Conservation (phyloP, 2,113 vertebrate species). For the Chlorocebus sabaeus region DNA sequence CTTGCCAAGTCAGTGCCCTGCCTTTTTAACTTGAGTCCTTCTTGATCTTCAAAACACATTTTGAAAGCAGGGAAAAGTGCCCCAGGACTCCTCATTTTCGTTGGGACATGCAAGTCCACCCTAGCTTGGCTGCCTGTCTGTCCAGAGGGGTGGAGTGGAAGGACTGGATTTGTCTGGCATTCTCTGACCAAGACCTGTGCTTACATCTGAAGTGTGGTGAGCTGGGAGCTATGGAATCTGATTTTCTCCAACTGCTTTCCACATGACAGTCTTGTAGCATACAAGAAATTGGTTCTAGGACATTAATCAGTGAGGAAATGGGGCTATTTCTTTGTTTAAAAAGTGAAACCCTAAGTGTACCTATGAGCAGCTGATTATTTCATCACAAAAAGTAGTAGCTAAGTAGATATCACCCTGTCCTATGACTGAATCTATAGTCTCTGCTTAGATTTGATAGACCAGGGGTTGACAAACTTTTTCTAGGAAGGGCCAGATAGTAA, state of each 20-base stretch:
- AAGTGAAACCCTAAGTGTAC: background rate
- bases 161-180: background rate
- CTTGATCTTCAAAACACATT: background rate
- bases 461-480: background rate
- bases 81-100: background rate
- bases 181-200: background rate
- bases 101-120: background rate
- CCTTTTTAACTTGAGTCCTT: background rate
- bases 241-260: background rate
- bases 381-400: background rate
- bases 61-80: background rate
- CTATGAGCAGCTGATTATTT: background rate
- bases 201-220: background rate
- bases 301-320: constrained; percentile 7
- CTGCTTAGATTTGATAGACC: constrained; percentile 5
- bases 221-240: background rate
- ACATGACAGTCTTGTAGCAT: background rate
- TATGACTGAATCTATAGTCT: background rate
- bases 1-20: background rate
- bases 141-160: background rate
- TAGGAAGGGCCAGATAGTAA: background rate
- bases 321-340: constrained; percentile 39
- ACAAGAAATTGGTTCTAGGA: constrained; percentile 11
- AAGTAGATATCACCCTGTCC: background rate
- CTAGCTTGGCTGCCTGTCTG: background rate